Conservation (phyloP, 2,797 vertebrate species). For the Synaphobranchus kaupii region DNA sequence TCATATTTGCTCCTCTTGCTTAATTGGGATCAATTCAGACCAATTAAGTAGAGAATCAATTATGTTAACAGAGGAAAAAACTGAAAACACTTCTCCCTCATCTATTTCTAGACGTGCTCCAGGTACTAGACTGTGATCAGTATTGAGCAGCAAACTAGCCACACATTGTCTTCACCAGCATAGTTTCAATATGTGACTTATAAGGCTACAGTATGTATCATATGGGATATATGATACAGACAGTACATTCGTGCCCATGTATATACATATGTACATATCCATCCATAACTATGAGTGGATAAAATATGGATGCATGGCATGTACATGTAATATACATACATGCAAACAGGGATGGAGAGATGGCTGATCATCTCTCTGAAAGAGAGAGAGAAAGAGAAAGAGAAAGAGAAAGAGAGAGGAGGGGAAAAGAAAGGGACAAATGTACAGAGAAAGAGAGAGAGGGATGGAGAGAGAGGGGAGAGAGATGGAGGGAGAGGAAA, state of each 20-base stretch:
- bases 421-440: background rate
- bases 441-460: background rate
- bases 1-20: constrained; percentile 4
- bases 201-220: constrained; percentile 20
- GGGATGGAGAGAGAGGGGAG: too few species aligned
- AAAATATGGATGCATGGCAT: background rate
- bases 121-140: background rate
- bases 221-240: constrained; percentile 18
- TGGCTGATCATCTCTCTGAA: background rate
- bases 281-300: background rate
- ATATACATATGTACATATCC: background rate
- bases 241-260: constrained; percentile 18
- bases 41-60: constrained; percentile 13
- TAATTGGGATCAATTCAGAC: background rate
- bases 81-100: background rate
- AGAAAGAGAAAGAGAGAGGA: background rate
- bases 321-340: background rate
- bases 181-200: background rate
- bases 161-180: constrained; percentile 30
- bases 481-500: background rate
- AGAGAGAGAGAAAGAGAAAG: background rate
- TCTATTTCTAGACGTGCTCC: constrained; percentile 11
- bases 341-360: background rate
- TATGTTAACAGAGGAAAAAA: background rate
- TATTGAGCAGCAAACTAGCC: background rate